Percentiles rank a stretch among this genome's conserved stretches.
These are phyloP conservation scores for Anas platyrhynchos DNA, from an alignment of 2,113 vertebrate genomes.

Conservation along the genomic window DNA sequence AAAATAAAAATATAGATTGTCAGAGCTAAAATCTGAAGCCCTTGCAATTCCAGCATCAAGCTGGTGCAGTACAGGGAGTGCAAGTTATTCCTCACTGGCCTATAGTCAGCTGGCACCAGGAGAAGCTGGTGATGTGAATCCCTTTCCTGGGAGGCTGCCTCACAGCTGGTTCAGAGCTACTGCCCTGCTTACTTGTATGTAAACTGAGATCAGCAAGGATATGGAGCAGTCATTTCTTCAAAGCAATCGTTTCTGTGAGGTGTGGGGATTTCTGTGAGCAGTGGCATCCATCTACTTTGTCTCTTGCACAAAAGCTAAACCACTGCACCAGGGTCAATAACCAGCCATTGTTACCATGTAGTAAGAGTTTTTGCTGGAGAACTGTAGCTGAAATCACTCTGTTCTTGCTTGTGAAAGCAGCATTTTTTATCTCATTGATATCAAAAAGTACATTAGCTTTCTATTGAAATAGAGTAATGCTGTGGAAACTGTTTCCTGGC, in stretches of 20 bases:
- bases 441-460: background rate
- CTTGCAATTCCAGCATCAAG: background rate
- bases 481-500: background rate
- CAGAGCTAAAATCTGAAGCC: background rate
- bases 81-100: background rate
- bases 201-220: background rate
- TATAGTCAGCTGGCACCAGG: background rate
- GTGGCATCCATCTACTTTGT: background rate
- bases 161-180: background rate
- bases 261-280: background rate
- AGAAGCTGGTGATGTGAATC: background rate
- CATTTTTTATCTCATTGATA: background rate
- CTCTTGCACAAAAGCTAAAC: background rate
- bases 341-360: background rate
- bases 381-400: background rate
- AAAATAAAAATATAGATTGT: background rate
- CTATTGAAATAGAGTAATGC: background rate
- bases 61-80: background rate
- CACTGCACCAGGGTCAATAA: fast-evolving
- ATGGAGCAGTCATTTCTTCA: background rate
- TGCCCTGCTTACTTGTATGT: background rate
- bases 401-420: background rate
- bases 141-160: background rate
- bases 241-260: background rate
- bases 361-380: background rate